Percentiles rank a stretch among this genome's conserved stretches.
Conservation (phyloP, 2,797 vertebrate genomes). For the Anolis apletophallus region DNA sequence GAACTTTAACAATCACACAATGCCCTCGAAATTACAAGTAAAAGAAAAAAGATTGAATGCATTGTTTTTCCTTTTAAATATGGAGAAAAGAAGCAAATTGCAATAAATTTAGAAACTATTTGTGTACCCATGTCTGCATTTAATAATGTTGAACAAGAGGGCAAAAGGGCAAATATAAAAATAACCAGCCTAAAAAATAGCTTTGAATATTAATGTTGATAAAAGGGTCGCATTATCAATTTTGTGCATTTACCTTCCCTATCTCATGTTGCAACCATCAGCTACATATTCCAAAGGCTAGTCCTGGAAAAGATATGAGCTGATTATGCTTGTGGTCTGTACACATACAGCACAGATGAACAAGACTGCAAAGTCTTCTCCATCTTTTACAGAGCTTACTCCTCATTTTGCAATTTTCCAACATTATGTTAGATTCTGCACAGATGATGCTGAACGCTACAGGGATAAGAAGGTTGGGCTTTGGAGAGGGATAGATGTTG, state of each 20-base stretch:
- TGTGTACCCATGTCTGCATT: slow-evolving; percentile 5
- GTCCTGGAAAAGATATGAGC: neutral
- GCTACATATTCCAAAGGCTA: neutral
- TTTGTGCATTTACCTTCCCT: neutral
- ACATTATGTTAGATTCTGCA: neutral
- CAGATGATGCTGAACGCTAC: neutral
- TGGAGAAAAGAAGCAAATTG: neutral
- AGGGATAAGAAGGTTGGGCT: neutral
- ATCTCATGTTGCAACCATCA: too few relatives aligned
- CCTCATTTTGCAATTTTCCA: neutral
- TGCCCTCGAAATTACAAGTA: slow-evolving; percentile 23
- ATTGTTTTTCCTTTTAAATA: neutral
- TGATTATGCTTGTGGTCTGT: too few relatives aligned
- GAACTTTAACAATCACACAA: neutral
- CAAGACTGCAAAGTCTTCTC: neutral
- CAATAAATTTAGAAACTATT: neutral
- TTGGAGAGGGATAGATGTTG: neutral
- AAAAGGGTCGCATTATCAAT: neutral
- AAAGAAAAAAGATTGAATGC: neutral
- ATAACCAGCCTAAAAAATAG: neutral
- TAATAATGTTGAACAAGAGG: neutral
- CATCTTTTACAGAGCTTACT: too few relatives aligned
- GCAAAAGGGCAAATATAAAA: neutral
- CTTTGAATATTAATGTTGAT: neutral
- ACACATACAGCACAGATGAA: neutral